Base-by-base conservation (phyloP, 2,113 vertebrate species). In the Mormyrus iriodes region DNA sequence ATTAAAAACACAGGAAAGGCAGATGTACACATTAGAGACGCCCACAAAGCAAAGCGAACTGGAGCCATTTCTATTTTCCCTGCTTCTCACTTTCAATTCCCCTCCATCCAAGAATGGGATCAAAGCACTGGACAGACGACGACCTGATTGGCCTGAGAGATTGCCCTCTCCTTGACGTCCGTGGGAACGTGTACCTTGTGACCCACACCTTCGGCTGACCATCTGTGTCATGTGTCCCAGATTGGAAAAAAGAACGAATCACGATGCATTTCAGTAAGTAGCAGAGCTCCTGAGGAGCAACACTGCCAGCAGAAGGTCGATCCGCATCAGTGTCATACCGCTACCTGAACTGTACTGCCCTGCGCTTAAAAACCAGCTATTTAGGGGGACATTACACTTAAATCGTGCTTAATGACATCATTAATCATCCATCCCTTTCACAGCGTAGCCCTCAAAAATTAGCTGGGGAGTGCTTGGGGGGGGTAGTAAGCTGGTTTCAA, bases 91-190 rank as follows among this genome's bases (percentile, higher is more conserved):
- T 42, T 79, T 42, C 31, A 42, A 0, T 42, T 21, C 35, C 73
- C 73, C 35, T 42, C 73, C 73, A 35, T 19, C 73, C 73, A 42
- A 79, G 31, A 42, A 79, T 17, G 12, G 31, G 31, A 79, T 79
- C 31, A 42, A 19, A 19, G 73, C 73, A 4, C 31, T 6, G 73
- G 73, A 39, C 73, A 17, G 73, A 79, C 6, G 35, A 79, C 73
- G 35, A 8, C 35, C 73, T 17, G 31, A 79, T 19, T 42, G 73
- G 31, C 73, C 35, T 4, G 61, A 69, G 73, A 15, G 35, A 42
- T 42, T 79, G 73, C 73, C 73, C 73, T 79, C 73, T 79, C 73
- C 73, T 79, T 79, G 73, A 79, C 35, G 73, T 79, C 35, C 73
- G 17, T 79, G 73, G 17, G 73, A 79, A 79, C 35, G 17, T 17